phyloP scores from a whole-genome alignment of 1,140 invertebrate genomes.

The Stegodyphus dumicola region DNA sequence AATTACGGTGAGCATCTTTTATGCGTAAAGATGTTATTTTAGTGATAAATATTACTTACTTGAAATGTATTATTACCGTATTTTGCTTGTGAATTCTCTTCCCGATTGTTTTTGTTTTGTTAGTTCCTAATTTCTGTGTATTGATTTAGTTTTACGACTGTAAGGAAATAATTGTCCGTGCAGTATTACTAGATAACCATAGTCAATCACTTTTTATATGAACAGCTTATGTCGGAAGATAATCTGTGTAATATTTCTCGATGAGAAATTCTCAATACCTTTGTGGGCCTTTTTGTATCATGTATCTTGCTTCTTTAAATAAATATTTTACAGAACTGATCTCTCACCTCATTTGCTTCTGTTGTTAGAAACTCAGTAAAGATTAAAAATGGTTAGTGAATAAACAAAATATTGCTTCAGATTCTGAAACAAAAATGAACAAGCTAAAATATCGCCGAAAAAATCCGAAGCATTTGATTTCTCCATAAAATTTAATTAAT shows the following conservation, averaged over 20 bases:
- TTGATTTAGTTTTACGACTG: conserved; percentile 21
- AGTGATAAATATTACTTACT: conserved; percentile 4
- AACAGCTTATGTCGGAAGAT: neutral
- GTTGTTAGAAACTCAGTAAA: too few relatives aligned
- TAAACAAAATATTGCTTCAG: too few relatives aligned
- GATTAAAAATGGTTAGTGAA: too few relatives aligned
- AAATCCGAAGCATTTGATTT: too few relatives aligned
- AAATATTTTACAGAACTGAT: conserved; percentile 41
- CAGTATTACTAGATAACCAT: conserved; percentile 28
- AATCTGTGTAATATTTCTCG: neutral
- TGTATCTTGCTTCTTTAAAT: conserved; percentile 51
- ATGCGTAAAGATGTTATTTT: neutral
- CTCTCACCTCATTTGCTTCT: too few relatives aligned
- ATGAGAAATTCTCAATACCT: neutral
- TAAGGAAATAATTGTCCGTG: neutral
- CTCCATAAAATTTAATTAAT: too few relatives aligned
- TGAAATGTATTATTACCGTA: conserved; percentile 1
- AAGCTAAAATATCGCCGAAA: too few relatives aligned
- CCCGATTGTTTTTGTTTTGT: conserved; percentile 31
- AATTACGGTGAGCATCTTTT: neutral
- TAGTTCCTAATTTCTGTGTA: conserved; percentile 38
- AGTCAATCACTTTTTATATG: conserved; percentile 7
- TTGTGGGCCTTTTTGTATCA: conserved; percentile 33
- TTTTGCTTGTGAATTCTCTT: neutral
- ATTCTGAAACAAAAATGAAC: too few relatives aligned